Evolutionary conservation across 2,888 invertebrate species (phyloP).

Genomic region (Plemyria rubiginata): DNA sequence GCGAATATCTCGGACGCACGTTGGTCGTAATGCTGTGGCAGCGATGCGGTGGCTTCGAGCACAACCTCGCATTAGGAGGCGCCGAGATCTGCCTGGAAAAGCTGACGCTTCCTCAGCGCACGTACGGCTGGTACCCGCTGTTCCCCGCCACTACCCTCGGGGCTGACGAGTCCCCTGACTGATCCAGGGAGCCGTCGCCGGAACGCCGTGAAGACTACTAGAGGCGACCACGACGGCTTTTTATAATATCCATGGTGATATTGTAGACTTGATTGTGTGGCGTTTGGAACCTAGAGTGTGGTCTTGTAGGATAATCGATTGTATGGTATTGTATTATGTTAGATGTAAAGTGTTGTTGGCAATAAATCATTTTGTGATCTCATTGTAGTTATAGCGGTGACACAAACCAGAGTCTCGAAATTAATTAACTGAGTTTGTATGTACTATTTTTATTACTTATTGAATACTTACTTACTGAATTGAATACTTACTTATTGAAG

Average conservation of each 20-base stretch:
- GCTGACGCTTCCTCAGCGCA: conserved; percentile 91
- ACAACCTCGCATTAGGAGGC: conserved; percentile 92
- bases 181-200: conserved; percentile 83
- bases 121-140: conserved; percentile 96
- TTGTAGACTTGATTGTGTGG: conserved; percentile 21
- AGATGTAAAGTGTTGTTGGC: conserved; percentile 30
- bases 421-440: conserved; percentile 17
- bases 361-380: conserved; percentile 30
- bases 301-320: conserved; percentile 19
- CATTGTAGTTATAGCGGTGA: conserved; percentile 27
- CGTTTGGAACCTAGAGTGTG: conserved; percentile 26
- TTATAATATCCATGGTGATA: conserved; percentile 39
- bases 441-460: conserved; percentile 10
- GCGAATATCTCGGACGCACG: conserved; percentile 91
- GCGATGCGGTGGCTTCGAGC: conserved; percentile 94
- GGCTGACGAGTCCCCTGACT: conserved; percentile 84
- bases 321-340: conserved; percentile 19
- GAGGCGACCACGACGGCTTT: conserved; percentile 68
- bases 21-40: conserved; percentile 97
- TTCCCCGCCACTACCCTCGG: conserved; percentile 94
- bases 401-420: conserved; percentile 13
- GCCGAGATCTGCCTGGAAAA: conserved; percentile 94
- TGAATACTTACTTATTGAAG: too few relatives aligned
- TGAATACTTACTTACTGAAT: too few relatives aligned
- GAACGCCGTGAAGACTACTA: conserved; percentile 72